These are phyloP conservation scores for Mactromeris polynyma DNA, from an alignment of 2,888 invertebrate species.

Conservation along the genomic window DNA sequence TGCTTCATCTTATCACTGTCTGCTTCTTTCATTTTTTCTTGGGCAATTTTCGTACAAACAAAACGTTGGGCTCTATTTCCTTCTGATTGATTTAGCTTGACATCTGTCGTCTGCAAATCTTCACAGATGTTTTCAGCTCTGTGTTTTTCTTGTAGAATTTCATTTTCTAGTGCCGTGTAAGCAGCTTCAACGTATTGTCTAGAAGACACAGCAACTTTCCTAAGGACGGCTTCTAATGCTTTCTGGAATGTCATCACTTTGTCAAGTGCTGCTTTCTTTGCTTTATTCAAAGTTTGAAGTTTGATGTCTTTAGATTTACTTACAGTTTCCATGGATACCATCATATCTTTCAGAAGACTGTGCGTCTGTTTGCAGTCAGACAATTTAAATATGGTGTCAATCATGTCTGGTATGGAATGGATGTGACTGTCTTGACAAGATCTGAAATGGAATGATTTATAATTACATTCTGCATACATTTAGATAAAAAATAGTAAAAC, in stretches of 20 bases:
- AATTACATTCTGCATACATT: neutral
- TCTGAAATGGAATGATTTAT: neutral
- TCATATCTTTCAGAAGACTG: neutral
- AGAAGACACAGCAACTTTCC: neutral
- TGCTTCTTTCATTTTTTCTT: neutral
- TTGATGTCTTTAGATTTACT: neutral
- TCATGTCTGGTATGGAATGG: slow-evolving; percentile 2
- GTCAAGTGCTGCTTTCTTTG: neutral
- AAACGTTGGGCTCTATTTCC: slow-evolving; percentile 9
- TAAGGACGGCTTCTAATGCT: neutral
- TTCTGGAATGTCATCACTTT: neutral
- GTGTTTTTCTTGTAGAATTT: neutral
- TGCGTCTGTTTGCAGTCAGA: neutral
- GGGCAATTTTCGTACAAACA: neutral
- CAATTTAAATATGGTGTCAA: neutral
- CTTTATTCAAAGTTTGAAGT: neutral
- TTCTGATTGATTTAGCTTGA: neutral
- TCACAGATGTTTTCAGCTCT: neutral
- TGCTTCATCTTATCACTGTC: neutral
- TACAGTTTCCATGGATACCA: neutral
- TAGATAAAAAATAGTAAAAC: too few relatives aligned
- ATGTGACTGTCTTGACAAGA: neutral
- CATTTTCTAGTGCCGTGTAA: neutral
- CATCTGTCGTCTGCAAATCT: neutral
- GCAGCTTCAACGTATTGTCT: neutral